Evolutionary conservation across 1,140 invertebrate genomes (phyloP).

Genomic region (Pissodes strobi): DNA sequence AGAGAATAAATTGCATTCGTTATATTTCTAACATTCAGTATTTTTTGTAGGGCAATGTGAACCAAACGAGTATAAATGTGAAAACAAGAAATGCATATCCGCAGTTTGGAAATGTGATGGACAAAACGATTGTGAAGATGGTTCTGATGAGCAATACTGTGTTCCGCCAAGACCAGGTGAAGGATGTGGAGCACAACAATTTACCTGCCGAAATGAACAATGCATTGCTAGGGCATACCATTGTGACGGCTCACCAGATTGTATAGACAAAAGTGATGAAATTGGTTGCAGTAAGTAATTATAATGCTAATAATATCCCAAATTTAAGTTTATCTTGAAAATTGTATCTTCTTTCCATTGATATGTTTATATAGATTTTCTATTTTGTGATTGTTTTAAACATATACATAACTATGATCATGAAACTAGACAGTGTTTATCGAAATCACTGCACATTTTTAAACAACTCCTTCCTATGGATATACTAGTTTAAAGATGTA

Average conservation of each 20-base stretch:
- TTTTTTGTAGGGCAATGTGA: slow-evolving; percentile 68
- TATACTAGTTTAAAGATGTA: too few species aligned
- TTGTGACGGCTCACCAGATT: slow-evolving; percentile 87
- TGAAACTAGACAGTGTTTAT: too few species aligned
- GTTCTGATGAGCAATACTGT: slow-evolving; percentile 79
- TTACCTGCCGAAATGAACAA: slow-evolving; percentile 79
- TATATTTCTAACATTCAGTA: slow-evolving; percentile 48
- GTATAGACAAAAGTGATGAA: slow-evolving; percentile 88
- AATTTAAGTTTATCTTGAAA: too few species aligned
- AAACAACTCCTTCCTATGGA: too few species aligned
- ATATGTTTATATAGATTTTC: too few species aligned
- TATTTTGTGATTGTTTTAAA: too few species aligned
- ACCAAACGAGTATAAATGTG: slow-evolving; percentile 90
- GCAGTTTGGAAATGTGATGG: slow-evolving; percentile 90
- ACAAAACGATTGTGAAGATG: slow-evolving; percentile 92
- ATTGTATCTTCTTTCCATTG: too few species aligned
- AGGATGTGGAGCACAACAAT: slow-evolving; percentile 80
- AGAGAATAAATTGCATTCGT: too few species aligned
- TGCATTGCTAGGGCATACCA: slow-evolving; percentile 94
- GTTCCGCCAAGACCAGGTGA: slow-evolving; percentile 63
- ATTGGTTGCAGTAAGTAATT: slow-evolving; percentile 74
- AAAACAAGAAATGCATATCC: slow-evolving; percentile 85
- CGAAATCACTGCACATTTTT: too few species aligned
- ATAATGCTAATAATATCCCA: too few species aligned
- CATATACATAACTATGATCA: too few species aligned